Base-by-base conservation (phyloP, 1,140 invertebrate genomes). In the Meloidogyne floridensis region DNA sequence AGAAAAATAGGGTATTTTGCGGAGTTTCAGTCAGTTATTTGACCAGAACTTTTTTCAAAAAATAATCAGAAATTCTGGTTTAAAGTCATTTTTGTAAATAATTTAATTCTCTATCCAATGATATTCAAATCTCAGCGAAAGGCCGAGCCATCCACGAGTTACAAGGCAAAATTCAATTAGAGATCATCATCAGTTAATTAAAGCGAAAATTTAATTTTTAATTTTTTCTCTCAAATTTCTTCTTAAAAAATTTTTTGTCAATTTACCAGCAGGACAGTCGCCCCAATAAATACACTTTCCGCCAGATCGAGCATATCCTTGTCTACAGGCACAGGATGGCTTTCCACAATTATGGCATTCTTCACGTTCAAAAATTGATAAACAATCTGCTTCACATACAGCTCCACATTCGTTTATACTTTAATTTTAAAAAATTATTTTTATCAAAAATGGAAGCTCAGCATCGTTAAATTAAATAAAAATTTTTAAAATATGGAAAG, bases 241-340 rank as follows among this genome's bases (percentile, higher is more conserved):
- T 32, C 1, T 32, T 32, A 1, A 20, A 70, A 9, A n/a, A 59
- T 72, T 70, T 70, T 20, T 32, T n/a, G 70, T 20, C 5, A 1
- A 47, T 47, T 47, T 54, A 81, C 82, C 85, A 32, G 77, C n/a
- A 32, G 88, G 87, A 79, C 88, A 89, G 80, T 89, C 89, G 43
- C 87, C 87, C 88, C 88, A 89, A 73, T 89, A 89, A 77, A 90
- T 84, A 79, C 88, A 89, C 71, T 83, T 76, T 75, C 84, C 89
- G 71, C 85, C 82, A 10, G 20, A 80, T 71, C 88, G 80, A 3
- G 88, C 89, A 75, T 87, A 90, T n/a, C 83, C 83, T 72, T 85
- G 83, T 56, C 80, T 73, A 72, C 88, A 89, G 32, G 88, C 76
- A 75, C 88, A 89, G 0, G 80, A 80, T 2, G 87, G 81, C 42